These are phyloP conservation scores for Meteorus colon DNA, from an alignment of 2,888 invertebrate genomes.

Conservation along the genomic window DNA sequence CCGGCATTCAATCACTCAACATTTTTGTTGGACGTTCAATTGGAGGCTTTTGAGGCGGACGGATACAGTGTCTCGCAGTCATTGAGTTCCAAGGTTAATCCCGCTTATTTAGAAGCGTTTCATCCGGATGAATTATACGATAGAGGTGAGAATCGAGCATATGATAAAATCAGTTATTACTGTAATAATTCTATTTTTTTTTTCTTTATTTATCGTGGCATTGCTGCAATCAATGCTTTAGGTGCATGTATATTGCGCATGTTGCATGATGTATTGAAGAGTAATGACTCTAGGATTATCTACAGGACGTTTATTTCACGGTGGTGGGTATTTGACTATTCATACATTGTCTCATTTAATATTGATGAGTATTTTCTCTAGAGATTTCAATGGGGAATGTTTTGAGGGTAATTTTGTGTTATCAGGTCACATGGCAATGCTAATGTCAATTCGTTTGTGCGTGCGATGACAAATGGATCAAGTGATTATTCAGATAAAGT, in stretches of 20 bases:
- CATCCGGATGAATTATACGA: conserved; percentile 55
- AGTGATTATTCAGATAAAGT: conserved; percentile 51
- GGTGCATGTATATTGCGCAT: conserved; percentile 70
- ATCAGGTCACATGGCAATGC: conserved; percentile 58
- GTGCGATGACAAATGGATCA: conserved; percentile 55
- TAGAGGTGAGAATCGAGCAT: conserved; percentile 58
- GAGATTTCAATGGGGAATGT: not conserved
- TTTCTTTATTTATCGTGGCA: conserved; percentile 27
- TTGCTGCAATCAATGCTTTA: conserved; percentile 54
- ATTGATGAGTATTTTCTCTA: not conserved
- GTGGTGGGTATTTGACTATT: conserved; percentile 63
- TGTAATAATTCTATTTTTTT: conserved; percentile 14
- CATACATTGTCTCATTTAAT: conserved; percentile 12
- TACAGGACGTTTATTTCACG: conserved; percentile 64
- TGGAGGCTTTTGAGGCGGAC: conserved; percentile 62
- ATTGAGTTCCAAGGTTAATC: conserved; percentile 57
- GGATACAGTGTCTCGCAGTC: conserved; percentile 62
- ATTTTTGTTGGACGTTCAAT: conserved; percentile 61
- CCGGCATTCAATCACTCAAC: conserved; percentile 54
- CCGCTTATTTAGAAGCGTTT: conserved; percentile 54
- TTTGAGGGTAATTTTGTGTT: conserved; percentile 22
- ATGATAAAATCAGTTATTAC: conserved; percentile 4
- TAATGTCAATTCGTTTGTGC: conserved; percentile 58
- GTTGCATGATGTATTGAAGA: conserved; percentile 64
- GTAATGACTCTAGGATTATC: conserved; percentile 62